Conservation (phyloP, 2,797 vertebrate genomes). For the Sarcoramphus papa region DNA sequence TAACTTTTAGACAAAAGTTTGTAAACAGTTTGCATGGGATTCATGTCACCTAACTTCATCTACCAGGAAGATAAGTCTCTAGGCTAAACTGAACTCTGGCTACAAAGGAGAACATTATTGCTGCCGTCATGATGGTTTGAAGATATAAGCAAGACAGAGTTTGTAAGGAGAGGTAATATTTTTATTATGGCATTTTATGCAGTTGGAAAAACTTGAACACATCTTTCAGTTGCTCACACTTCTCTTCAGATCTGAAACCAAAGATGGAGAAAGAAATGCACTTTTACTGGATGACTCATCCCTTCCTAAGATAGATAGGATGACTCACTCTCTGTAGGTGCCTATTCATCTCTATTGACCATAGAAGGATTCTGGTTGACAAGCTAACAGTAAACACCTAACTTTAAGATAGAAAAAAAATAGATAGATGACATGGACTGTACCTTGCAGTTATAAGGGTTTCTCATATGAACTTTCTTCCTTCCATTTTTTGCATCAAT, state of each 20-base stretch:
- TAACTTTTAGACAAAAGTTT: neutral
- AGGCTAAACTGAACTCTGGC: neutral
- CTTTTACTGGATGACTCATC: conserved; percentile 34
- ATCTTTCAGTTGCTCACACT: neutral
- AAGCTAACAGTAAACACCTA: neutral
- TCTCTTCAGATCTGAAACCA: neutral
- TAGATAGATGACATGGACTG: neutral
- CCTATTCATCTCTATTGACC: conserved; percentile 36
- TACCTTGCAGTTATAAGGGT: neutral
- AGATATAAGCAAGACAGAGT: neutral
- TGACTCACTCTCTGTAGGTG: conserved; percentile 32
- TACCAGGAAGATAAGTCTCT: neutral
- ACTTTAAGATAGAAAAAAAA: neutral
- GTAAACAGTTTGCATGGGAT: neutral
- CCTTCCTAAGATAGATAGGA: neutral
- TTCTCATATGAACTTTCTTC: neutral
- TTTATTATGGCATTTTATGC: neutral
- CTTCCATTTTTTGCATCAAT: neutral
- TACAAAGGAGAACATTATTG: neutral
- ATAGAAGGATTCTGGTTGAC: neutral
- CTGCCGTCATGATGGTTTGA: neutral
- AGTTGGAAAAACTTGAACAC: neutral
- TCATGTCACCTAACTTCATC: neutral
- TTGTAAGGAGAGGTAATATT: neutral
- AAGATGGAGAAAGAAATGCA: conserved; percentile 8